These are phyloP conservation scores for Antheraea mylitta DNA, from an alignment of 1,140 invertebrate genomes.

Conservation along the genomic window DNA sequence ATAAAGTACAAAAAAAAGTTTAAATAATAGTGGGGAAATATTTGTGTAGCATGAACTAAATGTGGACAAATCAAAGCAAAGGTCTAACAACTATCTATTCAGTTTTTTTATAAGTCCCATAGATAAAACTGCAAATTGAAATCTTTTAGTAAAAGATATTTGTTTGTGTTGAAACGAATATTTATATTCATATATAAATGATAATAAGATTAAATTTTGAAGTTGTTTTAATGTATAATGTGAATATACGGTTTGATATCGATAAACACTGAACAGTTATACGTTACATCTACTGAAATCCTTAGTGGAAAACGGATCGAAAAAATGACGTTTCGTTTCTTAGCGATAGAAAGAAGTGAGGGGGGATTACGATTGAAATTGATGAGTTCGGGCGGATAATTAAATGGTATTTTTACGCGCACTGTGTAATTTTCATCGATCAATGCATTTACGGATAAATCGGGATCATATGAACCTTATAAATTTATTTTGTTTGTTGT, in stretches of 20 bases:
- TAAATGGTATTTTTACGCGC: conserved; percentile 30
- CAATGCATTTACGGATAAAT: conserved; percentile 20
- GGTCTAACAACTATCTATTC: too few species aligned
- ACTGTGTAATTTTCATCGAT: conserved; percentile 23
- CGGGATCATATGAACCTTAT: not conserved
- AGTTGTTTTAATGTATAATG: too few species aligned
- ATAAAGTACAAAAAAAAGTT: too few species aligned
- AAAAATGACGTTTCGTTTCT: conserved; percentile 44
- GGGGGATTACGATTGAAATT: conserved; percentile 23
- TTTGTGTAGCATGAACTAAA: too few species aligned
- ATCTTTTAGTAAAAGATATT: too few species aligned
- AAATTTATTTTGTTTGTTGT: conserved; percentile 16
- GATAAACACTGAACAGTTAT: conserved; percentile 16
- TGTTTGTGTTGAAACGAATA: too few species aligned
- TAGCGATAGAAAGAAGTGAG: conserved; percentile 26
- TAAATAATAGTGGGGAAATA: too few species aligned
- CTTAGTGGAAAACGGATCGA: conserved; percentile 35
- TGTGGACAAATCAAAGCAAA: too few species aligned
- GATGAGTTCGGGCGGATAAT: conserved; percentile 30
- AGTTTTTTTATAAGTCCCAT: too few species aligned
- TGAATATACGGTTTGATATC: not conserved
- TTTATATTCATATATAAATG: too few species aligned
- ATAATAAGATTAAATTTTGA: too few species aligned
- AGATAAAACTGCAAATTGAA: too few species aligned
- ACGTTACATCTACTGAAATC: conserved; percentile 11